Evolutionary conservation across 2,797 vertebrate species (phyloP), one percentile per base, ranked within the genome.

Genomic region (Alfaro cultratus): DNA sequence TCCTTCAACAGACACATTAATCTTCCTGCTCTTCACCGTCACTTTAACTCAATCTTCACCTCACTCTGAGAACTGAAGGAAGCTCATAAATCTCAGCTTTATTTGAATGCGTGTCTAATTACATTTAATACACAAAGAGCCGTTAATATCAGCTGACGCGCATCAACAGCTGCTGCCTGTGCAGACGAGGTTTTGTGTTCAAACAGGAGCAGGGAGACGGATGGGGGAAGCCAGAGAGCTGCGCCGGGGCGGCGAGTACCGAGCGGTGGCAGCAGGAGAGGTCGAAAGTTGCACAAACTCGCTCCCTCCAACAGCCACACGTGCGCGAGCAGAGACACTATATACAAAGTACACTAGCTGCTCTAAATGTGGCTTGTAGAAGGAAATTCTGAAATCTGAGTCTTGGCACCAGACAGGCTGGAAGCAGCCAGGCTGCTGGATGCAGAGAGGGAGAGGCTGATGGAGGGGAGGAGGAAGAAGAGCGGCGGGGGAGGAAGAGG

Each of bases 321-420:
- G 78, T 51, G 75, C 53, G 72, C 41, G 39, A 73, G 79, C 85
- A 75, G 57, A 85, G 77, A 82, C 77, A 81, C 77, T 9, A 81
- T 60, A 83, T 41, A 78, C 77, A 78, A 79, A 85, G 86, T 88
- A 91, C 85, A 82, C 88, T 89, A 94, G 93, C 82, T 94, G 94
- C 93, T 95, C 96, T 97, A 97, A 97, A 97, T 97, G 96, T 95
- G 96, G 97, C 95, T 90, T 95, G 94, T 95, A 96, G 96, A 95
- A 96, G 95, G 93, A 96, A 96, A 96, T 96, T 93, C 96, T 97
- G 97, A 97, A 98, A 98, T 95, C 94, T 95, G 96, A 97, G 93
- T 95, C 96, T 94, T 96, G 96, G 97, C 97, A 97, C 96, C 97
- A 98, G 97, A 96, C 96, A 97, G 97, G 95, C 97, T 97, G 97